These are phyloP conservation scores for Itoplectis maculator DNA, from an alignment of 2,888 invertebrate genomes.

Conservation along the genomic window DNA sequence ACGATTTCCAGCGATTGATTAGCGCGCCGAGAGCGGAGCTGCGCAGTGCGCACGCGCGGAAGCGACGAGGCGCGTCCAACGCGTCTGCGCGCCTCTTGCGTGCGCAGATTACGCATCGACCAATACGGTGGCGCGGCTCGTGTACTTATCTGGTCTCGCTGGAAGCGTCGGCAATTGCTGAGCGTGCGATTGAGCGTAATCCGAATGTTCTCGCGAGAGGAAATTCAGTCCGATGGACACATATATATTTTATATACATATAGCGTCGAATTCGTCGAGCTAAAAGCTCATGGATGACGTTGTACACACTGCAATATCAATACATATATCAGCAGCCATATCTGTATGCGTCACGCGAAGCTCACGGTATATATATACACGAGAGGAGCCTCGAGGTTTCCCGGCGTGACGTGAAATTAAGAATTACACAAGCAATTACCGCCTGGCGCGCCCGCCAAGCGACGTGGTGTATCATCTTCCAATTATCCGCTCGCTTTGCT, in stretches of 20 bases:
- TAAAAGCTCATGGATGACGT: neutral
- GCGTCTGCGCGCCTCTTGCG: neutral
- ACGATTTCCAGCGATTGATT: constrained; percentile 61
- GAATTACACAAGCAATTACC: constrained; percentile 83
- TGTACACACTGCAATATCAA: constrained; percentile 29
- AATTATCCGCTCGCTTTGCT: constrained; percentile 77
- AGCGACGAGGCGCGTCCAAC: constrained; percentile 25
- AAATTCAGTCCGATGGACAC: neutral
- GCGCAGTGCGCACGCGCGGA: constrained; percentile 17
- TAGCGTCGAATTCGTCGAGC: constrained; percentile 15
- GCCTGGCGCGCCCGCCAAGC: constrained; percentile 77
- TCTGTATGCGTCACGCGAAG: constrained; percentile 48
- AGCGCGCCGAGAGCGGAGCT: neutral
- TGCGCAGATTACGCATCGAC: neutral
- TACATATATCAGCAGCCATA: constrained; percentile 32
- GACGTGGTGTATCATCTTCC: constrained; percentile 82
- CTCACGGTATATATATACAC: constrained; percentile 31
- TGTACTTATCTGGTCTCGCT: neutral
- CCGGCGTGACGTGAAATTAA: constrained; percentile 83
- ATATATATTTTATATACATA: neutral
- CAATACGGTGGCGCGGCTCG: neutral
- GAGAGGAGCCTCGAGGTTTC: constrained; percentile 73
- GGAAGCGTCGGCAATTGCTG: constrained; percentile 10
- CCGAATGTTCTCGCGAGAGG: constrained; percentile 3
- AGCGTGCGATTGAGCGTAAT: constrained; percentile 33